Evolutionary conservation across 2,888 invertebrate genomes (phyloP).

Genomic region (Beris morrisii): DNA sequence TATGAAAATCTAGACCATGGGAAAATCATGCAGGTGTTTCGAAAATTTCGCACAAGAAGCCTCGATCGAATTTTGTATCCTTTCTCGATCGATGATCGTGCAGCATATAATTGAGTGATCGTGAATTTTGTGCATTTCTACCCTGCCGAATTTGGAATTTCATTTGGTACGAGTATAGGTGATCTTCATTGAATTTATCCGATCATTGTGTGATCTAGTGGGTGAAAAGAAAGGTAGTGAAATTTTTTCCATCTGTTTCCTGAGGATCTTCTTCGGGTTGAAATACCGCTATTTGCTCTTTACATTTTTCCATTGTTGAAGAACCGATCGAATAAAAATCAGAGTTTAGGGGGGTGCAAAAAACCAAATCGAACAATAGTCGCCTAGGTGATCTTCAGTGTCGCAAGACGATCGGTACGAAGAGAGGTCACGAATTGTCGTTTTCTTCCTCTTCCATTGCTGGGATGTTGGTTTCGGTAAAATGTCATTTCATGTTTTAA

Average conservation of each 20-base stretch:
- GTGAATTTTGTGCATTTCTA: conserved; percentile 20
- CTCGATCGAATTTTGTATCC: conserved; percentile 16
- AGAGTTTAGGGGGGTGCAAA: conserved; percentile 25
- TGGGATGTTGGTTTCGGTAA: neutral
- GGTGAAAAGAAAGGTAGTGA: too few relatives aligned
- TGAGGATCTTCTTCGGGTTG: neutral
- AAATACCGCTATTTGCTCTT: conserved; percentile 34
- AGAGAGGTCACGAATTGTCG: conserved; percentile 25
- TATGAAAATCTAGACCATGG: conserved; percentile 34
- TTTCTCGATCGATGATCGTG: conserved; percentile 13
- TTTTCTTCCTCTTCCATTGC: neutral
- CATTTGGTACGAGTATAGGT: too few relatives aligned
- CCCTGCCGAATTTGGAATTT: conserved; percentile 4
- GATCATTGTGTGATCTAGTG: too few relatives aligned
- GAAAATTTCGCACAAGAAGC: too few relatives aligned
- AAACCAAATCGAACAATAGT: too few relatives aligned
- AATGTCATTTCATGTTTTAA: too few relatives aligned
- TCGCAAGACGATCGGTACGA: conserved; percentile 25
- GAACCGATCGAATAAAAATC: conserved; percentile 27
- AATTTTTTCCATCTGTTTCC: too few relatives aligned
- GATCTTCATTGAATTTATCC: too few relatives aligned
- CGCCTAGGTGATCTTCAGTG: conserved; percentile 23
- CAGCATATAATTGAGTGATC: conserved; percentile 29
- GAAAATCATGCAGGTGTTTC: conserved; percentile 38
- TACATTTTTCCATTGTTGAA: conserved; percentile 21